phyloP scores from a whole-genome alignment of 2,113 vertebrate species.

The Chionodraco myersi region DNA sequence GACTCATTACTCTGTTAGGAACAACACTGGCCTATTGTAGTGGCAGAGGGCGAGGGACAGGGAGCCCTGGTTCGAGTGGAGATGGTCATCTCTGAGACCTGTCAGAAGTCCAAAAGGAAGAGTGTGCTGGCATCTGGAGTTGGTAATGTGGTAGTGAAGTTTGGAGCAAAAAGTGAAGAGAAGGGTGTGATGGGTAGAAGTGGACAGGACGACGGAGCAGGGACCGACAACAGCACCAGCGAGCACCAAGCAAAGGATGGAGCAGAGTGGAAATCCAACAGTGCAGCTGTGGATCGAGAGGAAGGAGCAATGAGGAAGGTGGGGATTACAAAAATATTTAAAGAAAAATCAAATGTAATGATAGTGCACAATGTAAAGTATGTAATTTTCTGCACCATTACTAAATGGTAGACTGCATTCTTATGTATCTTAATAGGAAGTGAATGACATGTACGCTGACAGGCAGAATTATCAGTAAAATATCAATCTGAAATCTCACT shows the following conservation, averaged over 20 bases:
- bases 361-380: neutral
- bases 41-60: slow-evolving; percentile 93
- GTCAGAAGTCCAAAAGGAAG: slow-evolving; percentile 96
- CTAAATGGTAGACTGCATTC: neutral
- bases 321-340: neutral
- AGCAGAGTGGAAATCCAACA: slow-evolving; percentile 84
- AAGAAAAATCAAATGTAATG: neutral
- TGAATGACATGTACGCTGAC: neutral
- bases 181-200: slow-evolving; percentile 81
- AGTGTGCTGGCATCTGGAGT: slow-evolving; percentile 91
- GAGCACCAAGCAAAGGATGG: slow-evolving; percentile 84
- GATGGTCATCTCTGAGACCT: slow-evolving; percentile 94
- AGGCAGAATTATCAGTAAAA: neutral
- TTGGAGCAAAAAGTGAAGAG: slow-evolving; percentile 83
- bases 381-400: neutral
- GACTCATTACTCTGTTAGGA: slow-evolving; percentile 80
- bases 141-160: slow-evolving; percentile 90
- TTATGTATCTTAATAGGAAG: neutral
- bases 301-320: slow-evolving; percentile 86
- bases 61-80: slow-evolving; percentile 92
- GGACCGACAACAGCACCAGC: slow-evolving; percentile 83
- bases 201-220: slow-evolving; percentile 77
- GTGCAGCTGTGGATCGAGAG: slow-evolving; percentile 77
- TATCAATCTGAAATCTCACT: neutral
- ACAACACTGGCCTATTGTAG: slow-evolving; percentile 87